Conservation (phyloP, 2,888 invertebrate species). For the Yponomeuta cagnagella region DNA sequence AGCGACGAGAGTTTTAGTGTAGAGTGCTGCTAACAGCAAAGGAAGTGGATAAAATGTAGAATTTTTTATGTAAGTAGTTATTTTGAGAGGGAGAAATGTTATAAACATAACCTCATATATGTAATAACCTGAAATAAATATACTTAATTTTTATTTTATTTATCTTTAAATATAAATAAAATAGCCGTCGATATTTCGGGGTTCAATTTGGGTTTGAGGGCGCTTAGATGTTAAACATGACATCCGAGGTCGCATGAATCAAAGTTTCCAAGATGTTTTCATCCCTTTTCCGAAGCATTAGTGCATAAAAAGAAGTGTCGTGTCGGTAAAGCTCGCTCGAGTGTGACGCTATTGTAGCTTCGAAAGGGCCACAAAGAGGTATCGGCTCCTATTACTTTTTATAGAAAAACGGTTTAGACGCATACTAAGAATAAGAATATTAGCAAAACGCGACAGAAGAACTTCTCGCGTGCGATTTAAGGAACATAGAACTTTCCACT, state of each 20-base stretch:
- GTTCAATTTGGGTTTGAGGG: too few relatives aligned
- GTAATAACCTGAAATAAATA: too few relatives aligned
- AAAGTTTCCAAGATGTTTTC: background rate
- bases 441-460: too few relatives aligned
- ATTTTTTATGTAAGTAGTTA: too few relatives aligned
- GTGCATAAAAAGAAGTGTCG: background rate
- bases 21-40: background rate
- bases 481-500: too few relatives aligned
- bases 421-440: background rate
- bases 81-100: too few relatives aligned
- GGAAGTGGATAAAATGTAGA: too few relatives aligned
- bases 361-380: background rate
- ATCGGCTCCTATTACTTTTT: conserved; percentile 1
- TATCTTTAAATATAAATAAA: too few relatives aligned
- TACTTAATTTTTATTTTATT: too few relatives aligned
- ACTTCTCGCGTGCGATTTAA: background rate
- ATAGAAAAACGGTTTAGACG: background rate
- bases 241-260: background rate
- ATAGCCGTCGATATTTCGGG: too few relatives aligned
- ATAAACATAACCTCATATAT: too few relatives aligned
- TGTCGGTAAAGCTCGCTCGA: background rate
- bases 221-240: too few relatives aligned
- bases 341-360: background rate
- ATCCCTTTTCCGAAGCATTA: conserved; percentile 2
- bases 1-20: background rate